These are phyloP conservation scores for Calosoma granatense DNA, from an alignment of 1,140 invertebrate species.

Conservation along the genomic window DNA sequence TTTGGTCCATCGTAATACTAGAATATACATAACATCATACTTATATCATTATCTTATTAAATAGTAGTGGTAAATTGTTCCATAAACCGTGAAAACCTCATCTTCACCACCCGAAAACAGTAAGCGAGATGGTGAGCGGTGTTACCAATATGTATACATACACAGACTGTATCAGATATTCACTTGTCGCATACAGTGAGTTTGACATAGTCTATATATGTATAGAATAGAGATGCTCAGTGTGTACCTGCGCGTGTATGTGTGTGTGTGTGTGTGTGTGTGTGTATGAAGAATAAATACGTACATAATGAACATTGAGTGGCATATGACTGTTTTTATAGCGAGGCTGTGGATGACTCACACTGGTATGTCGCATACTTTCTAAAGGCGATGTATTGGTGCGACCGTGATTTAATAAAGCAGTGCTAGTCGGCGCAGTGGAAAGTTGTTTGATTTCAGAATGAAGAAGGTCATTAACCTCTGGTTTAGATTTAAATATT, in stretches of 20 bases:
- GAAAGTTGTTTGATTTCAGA: constrained; percentile 5
- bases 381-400: background rate
- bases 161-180: background rate
- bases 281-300: no score
- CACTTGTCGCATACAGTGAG: no score
- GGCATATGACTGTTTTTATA: background rate
- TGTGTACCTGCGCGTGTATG: no score
- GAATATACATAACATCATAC: background rate
- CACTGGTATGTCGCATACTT: background rate
- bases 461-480: constrained; percentile 13
- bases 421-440: constrained; percentile 9
- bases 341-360: background rate
- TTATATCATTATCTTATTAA: constrained; percentile 1
- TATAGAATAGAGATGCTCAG: no score
- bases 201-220: no score
- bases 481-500: constrained; percentile 51
- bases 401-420: background rate
- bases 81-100: no score
- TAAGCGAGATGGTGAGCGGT: no score
- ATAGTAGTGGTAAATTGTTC: background rate
- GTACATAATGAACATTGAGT: background rate
- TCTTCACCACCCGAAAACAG: no score
- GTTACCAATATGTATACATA: background rate
- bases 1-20: constrained; percentile 16
- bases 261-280: no score